Base-by-base conservation (phyloP, 2,797 vertebrate species). In the Australoheros facetus region DNA sequence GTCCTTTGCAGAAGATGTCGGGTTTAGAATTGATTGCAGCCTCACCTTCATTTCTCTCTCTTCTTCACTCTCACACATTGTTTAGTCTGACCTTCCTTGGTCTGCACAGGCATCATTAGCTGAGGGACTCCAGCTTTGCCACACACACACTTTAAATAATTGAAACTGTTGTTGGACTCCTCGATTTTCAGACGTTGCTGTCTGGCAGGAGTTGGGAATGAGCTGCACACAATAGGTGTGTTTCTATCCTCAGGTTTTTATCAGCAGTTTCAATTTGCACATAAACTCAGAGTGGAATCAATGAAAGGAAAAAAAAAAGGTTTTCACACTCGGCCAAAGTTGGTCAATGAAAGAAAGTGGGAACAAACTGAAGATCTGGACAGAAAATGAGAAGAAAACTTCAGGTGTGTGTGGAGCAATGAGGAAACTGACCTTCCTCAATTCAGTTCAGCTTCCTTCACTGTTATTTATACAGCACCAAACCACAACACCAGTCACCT, bases 141-240 rank as follows among this genome's bases (percentile, higher is more conserved):
- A 5, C 55, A 45, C 0, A 26, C 34, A 37, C 64, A 5, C 64
- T 69, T 69, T 69, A 51, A 69, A 69, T 51, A 69, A 32, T 13
- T 69, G 26, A 51, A 69, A 69, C 0, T 51, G 26, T 69, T 69
- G 64, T 69, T 39, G 19, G 58, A 37, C 58, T 37, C 53, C 19
- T 21, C 0, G 0, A 2, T 51, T 69, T 51, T 51, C 0, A 13
- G 42, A 12, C 0, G 23, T 26, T 2, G 39, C 2, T 1, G 3
- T 66, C 2, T 66, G 62, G 62, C 42, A 66, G 16, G 45, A 66
- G 62, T 30, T 0, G 42, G 42, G 23, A 42, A 30, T 69, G 42
- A 13, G 23, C 21, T 21, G 0, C 1, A 1, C 37, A 64, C 13
- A 10, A 26, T 45, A 10, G 9, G 1, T 51, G 2, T 2, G 64